Evolutionary conservation across 1,140 invertebrate genomes (phyloP), one percentile per base, ranked within the genome.

Genomic region (Myzus persicae): DNA sequence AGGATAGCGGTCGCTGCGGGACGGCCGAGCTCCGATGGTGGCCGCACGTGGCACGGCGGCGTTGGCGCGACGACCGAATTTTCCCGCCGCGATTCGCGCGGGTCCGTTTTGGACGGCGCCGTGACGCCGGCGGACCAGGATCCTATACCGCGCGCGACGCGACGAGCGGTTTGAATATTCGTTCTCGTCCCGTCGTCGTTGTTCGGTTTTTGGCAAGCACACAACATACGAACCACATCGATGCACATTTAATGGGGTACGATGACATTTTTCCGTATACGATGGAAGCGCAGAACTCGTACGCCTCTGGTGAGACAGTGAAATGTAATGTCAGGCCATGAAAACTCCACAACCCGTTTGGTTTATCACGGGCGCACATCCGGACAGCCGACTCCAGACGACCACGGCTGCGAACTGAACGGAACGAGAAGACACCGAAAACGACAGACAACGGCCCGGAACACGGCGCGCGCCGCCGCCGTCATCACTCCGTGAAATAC

Each of bases 81-180:
- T 59, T 67, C 59, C 26, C 59, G 59, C 31, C 36, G 89, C 89
- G 89, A 59, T 31, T 36, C 87, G 44, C 46, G 22, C 48, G 54
- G 84, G 31, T 48, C 67, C 67, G 46, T 91, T 91, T 91, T 81
- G 90, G 90, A 91, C 90, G 90, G 67, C 59, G 54, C 54, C 54
- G 36, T 42, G 67, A 91, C 90, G 90, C 67, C 90, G 20, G 14
- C 3, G 38, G 38, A 81, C 90, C 90, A 81, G 90, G 90, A 91
- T 76, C 90, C 90, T 46, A 81, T 59, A n/a, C 11, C 38, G 24
- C 42, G 42, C 31, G 31, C 31, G 0, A 20, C 0, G 5, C 59
- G 59, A n/a, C 26, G 31, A n/a, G 84, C 84, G 24, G 81, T 42
- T 22, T 22, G 82, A 40, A 40, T n/a, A n/a, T 42, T 1, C 24